Evolutionary conservation across 1,140 invertebrate genomes (phyloP).

Genomic region (Drosophila suzukii): DNA sequence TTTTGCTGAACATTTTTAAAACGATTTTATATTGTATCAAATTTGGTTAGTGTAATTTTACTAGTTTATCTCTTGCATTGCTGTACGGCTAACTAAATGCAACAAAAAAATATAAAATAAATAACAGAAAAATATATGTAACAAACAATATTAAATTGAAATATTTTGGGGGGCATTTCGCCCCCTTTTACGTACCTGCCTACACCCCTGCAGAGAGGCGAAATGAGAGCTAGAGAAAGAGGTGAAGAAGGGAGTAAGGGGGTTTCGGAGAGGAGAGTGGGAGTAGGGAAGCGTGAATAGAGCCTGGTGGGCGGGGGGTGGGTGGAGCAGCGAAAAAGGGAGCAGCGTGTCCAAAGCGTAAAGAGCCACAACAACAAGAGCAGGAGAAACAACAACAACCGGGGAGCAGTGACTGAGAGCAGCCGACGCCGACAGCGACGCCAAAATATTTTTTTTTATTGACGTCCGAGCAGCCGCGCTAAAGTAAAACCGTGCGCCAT

Average conservation of each 20-base stretch:
- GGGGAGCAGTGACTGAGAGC: constrained; percentile 16
- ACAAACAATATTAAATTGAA: too few relatives aligned
- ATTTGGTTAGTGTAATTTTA: too few relatives aligned
- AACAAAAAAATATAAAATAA: not conserved
- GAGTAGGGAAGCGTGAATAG: constrained; percentile 10
- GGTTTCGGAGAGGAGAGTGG: constrained; percentile 10
- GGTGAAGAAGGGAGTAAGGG: not conserved
- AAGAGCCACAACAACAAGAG: constrained; percentile 21
- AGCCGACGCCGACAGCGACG: constrained; percentile 38
- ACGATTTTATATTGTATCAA: too few relatives aligned
- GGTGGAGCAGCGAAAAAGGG: constrained; percentile 23
- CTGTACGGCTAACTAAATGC: not conserved
- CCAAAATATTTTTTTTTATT: constrained; percentile 17
- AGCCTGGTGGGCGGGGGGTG: constrained; percentile 6
- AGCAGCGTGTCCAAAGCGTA: constrained; percentile 16
- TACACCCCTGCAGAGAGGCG: constrained; percentile 4
- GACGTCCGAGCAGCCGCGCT: constrained; percentile 41
- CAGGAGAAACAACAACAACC: constrained; percentile 4
- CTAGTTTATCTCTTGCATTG: too few relatives aligned
- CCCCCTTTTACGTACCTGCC: not conserved
- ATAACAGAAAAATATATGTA: not conserved
- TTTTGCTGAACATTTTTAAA: too few relatives aligned
- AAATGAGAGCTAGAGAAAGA: not conserved
- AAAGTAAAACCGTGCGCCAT: constrained; percentile 52
- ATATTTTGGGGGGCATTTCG: not conserved